Conservation (phyloP, 2,888 invertebrate species). For the Hemicrepidius hirtus region DNA sequence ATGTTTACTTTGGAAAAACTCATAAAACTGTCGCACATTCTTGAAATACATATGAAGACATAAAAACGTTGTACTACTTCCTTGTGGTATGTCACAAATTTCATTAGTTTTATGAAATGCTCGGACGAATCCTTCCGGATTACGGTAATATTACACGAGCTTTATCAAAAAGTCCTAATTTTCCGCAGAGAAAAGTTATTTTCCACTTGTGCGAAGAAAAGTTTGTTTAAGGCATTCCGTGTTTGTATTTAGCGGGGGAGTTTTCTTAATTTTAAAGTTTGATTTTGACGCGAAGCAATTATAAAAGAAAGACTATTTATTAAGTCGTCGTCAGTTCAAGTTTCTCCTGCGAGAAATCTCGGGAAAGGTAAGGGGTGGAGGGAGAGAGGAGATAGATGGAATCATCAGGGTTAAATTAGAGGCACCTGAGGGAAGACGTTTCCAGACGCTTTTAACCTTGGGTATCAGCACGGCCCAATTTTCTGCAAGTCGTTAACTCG, state of each 20-base stretch:
- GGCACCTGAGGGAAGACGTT: slow-evolving; percentile 16
- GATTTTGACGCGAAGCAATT: slow-evolving; percentile 1
- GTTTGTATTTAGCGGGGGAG: neutral
- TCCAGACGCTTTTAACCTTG: slow-evolving; percentile 9
- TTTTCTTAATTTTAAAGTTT: neutral
- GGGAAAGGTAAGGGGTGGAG: neutral
- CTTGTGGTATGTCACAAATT: slow-evolving; percentile 8
- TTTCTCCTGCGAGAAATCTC: neutral
- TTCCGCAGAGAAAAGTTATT: neutral
- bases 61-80: slow-evolving; percentile 10
- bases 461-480: slow-evolving; percentile 7
- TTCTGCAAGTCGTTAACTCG: slow-evolving; percentile 18
- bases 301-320: neutral
- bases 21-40: neutral
- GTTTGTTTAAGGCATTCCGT: neutral
- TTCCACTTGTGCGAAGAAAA: neutral
- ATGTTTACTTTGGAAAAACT: too few species aligned
- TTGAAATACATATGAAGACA: slow-evolving; percentile 1
- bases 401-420: slow-evolving; percentile 21
- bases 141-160: slow-evolving; percentile 8
- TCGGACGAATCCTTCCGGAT: slow-evolving; percentile 8
- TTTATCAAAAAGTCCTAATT: neutral
- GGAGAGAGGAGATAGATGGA: neutral
- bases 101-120: slow-evolving; percentile 18
- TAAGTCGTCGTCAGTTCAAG: neutral